phyloP scores from a whole-genome alignment of 2,888 invertebrate genomes.

The Leucophora obtusa region DNA sequence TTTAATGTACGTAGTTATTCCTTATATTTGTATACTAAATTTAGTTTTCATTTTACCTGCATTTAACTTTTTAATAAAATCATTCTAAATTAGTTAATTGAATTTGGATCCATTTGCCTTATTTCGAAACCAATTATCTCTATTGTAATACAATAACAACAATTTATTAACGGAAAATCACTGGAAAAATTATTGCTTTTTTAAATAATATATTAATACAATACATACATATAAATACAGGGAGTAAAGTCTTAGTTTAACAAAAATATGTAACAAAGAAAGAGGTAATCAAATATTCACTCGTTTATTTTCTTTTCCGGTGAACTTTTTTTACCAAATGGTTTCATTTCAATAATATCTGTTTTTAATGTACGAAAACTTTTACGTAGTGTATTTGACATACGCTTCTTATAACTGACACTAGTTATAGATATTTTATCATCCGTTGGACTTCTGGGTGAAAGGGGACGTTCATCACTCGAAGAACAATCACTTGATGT shows the following conservation, averaged over 20 bases:
- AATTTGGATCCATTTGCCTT: too few relatives aligned
- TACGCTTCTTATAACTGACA: conserved; percentile 74
- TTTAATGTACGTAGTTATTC: too few relatives aligned
- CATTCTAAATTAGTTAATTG: too few relatives aligned
- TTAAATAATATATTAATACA: conserved; percentile 7
- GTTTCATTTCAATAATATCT: conserved; percentile 73
- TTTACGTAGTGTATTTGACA: conserved; percentile 72
- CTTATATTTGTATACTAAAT: too few relatives aligned
- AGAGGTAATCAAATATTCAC: conserved; percentile 20
- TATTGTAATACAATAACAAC: conserved; percentile 16
- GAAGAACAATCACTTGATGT: conserved; percentile 68
- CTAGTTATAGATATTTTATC: conserved; percentile 73
- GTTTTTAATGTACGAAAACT: conserved; percentile 75
- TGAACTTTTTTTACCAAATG: conserved; percentile 70
- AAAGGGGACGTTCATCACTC: conserved; percentile 60
- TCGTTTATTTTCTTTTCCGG: conserved; percentile 65
- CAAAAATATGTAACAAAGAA: conserved; percentile 24
- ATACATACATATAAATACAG: conserved; percentile 25
- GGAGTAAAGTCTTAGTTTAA: conserved; percentile 22
- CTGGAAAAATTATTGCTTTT: conserved; percentile 32
- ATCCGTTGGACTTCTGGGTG: conserved; percentile 57
- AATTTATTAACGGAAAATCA: conserved; percentile 46
- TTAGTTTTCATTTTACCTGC: too few relatives aligned
- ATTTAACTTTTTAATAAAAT: too few relatives aligned
- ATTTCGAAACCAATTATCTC: neutral